Base-by-base conservation (phyloP, 2,888 invertebrate species). In the Apoderus coryli region DNA sequence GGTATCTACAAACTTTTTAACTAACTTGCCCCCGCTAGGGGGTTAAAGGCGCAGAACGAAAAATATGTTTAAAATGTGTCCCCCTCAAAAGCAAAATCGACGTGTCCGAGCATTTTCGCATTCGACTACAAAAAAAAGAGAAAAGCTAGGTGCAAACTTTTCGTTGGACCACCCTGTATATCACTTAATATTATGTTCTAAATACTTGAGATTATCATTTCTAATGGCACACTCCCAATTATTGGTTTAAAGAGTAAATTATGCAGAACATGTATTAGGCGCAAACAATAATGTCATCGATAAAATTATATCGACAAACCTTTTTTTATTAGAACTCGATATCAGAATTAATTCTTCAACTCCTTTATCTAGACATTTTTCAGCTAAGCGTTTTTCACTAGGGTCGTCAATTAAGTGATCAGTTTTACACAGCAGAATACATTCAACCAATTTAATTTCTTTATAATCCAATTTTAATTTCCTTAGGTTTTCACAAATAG, bases 171-270 rank as follows among this genome's bases (percentile, higher is more conserved):
- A n/a, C n/a, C n/a, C n/a, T n/a, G n/a, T n/a, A n/a, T n/a, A n/a
- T n/a, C n/a, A n/a, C 10, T 15, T 4, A 10, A 30, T 27, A 10
- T 14, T 22, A 16, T 22, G 4, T 22, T 19, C 42, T 52, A 56
- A 38, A 60, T 59, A 3, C 59, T 59, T 13, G 49, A 43, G 30
- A 61, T 55, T n/a, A 61, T 52, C 26, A 50, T 55, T 45, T 60
- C 61, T 15, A 61, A 52, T 2, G 57, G 52, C 10, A 60, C 49
- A 22, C 46, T 33, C 6, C 60, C 60, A 25, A 60, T 58, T 14
- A 60, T 52, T 4, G 58, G 56, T 31, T 51, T 49, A 43, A 61
- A 60, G 3, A 60, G 35, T 6, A 49, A 31, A n/a, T 44, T 42
- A 34, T 53, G 46, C 14, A n/a, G n/a, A n/a, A n/a, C n/a, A n/a